phyloP scores from a whole-genome alignment of 2,113 vertebrate genomes.

The Catharus bicknelli region DNA sequence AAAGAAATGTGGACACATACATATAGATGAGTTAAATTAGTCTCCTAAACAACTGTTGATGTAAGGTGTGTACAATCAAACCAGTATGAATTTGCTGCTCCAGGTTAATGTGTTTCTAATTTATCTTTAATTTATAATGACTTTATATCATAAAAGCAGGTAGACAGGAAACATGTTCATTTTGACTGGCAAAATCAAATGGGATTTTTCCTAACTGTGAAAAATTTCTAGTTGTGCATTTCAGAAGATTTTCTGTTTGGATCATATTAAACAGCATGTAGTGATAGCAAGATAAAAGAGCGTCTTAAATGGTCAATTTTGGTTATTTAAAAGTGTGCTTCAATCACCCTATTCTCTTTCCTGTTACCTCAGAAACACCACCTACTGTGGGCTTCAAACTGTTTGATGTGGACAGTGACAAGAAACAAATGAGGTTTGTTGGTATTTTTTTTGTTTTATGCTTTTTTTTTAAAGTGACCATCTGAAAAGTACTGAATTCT shows the following conservation, averaged over 20 bases:
- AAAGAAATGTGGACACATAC: neutral
- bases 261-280: neutral
- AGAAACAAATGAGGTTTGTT: neutral
- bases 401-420: neutral
- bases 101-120: neutral
- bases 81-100: neutral
- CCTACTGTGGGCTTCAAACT: neutral
- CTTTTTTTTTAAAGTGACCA: neutral
- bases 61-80: neutral
- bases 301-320: neutral
- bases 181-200: neutral
- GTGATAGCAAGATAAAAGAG: neutral
- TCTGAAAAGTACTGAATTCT: neutral
- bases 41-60: neutral
- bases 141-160: neutral
- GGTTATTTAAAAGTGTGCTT: neutral
- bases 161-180: neutral
- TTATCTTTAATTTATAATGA: neutral
- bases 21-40: neutral
- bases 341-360: neutral
- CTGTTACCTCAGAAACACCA: neutral
- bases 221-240: neutral
- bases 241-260: neutral
- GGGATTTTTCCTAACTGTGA: neutral
- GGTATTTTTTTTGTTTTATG: too few species aligned